A percentile compares a stretch with the other conserved stretches of the same genome.
Evolutionary conservation across 2,888 invertebrate genomes (phyloP).

Genomic region (Tridacna gigas): DNA sequence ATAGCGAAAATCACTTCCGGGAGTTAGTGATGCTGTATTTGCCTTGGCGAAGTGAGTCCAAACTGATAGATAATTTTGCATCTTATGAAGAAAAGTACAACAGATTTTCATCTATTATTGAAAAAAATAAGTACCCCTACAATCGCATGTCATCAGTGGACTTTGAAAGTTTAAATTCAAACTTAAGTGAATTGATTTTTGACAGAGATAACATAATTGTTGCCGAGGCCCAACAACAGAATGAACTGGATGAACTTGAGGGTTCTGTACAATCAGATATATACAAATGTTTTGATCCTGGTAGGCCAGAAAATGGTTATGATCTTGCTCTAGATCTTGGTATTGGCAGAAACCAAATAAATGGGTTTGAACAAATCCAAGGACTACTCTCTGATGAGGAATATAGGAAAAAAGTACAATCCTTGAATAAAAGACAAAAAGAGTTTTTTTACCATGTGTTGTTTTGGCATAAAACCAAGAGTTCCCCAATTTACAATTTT

Average conservation of each 20-base stretch:
- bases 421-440: conserved; percentile 50
- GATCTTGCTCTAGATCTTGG: conserved; percentile 45
- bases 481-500: conserved; percentile 52
- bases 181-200: background rate
- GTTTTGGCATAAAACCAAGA: conserved; percentile 42
- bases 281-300: conserved; percentile 17
- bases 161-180: background rate
- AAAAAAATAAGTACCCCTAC: background rate
- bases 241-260: conserved; percentile 3
- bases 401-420: conserved; percentile 40
- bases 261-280: background rate
- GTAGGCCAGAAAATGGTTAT: background rate
- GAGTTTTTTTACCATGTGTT: conserved; percentile 52
- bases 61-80: background rate
- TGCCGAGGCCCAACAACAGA: background rate
- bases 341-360: conserved; percentile 28
- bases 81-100: conserved; percentile 21
- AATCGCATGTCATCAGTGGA: background rate
- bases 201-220: background rate
- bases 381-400: conserved; percentile 36
- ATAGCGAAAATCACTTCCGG: conserved; percentile 7
- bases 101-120: conserved; percentile 7
- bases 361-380: conserved; percentile 8
- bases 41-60: conserved; percentile 4
- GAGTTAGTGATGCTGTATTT: conserved; percentile 5